Base-by-base conservation (phyloP, 2,113 vertebrate genomes). In the Rhombomys opimus region DNA sequence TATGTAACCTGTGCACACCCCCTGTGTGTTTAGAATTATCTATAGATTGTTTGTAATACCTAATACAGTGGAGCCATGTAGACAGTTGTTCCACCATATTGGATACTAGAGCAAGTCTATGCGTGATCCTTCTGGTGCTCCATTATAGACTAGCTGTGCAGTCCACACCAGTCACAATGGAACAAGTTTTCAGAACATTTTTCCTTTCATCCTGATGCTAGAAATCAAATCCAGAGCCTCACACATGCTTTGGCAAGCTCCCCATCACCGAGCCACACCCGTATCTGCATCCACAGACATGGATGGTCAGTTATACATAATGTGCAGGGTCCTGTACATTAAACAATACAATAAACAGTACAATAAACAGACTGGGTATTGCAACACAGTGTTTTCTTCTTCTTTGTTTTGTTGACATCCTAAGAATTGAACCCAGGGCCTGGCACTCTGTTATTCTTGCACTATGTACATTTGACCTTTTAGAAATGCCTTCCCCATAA, bases 401-500 rank as follows among this genome's bases (percentile, higher is more conserved):
- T 82, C 95, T 81, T 35, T 81, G 18, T 59, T 81, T 81, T 22
- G 32, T 81, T 59, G 32, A 9, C 17, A n/a, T 61, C 17, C 80
- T 82, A n/a, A 57, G 30, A 32, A 5, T 81, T 59, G 54, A 82
- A 82, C 32, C 80, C 11, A 25, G 54, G 54, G 35, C 54, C 35
- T 61, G 11, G 10, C 10, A 23, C 20, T 81, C 54, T n/a, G 50
- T 9, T 18, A 61, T 11, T 20, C 54, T 18, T n/a, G 35, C 10
- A 10, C 80, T 86, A 67, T 57, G 38, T 91, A 93, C 65, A 91
- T 88, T 68, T 50, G 80, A 80, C 76, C 76, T 59, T 88, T 90
- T 23, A 32, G 41, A 89, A 89, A 67, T 87, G 10, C 14, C 6
- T 86, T n/a, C 8, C 61, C 54, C 46, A 12, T 11, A 76, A 63